Conservation (phyloP, 2,888 invertebrate species). For the Sialis lutaria region DNA sequence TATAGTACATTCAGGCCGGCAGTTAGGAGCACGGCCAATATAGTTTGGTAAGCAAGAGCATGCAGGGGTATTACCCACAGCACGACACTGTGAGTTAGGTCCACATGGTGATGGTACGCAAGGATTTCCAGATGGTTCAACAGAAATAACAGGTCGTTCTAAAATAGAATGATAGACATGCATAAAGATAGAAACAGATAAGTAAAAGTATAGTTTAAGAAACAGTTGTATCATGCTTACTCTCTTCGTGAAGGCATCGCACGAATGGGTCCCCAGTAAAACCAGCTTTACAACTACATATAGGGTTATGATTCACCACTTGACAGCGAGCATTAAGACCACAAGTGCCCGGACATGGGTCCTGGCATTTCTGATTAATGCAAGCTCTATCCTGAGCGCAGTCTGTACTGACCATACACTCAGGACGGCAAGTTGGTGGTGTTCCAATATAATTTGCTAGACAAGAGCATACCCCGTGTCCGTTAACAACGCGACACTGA, state of each 20-base stretch:
- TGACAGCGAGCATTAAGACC: slow-evolving; percentile 66
- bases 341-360: slow-evolving; percentile 72
- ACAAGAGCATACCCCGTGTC: slow-evolving; percentile 68
- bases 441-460: slow-evolving; percentile 60
- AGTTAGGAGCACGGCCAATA: slow-evolving; percentile 69
- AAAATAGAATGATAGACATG: slow-evolving; percentile 19
- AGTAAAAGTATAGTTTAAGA: slow-evolving; percentile 5
- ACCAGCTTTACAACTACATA: slow-evolving; percentile 62
- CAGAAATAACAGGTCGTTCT: slow-evolving; percentile 26
- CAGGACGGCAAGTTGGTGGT: slow-evolving; percentile 59
- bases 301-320: slow-evolving; percentile 71
- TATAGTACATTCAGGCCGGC: slow-evolving; percentile 70
- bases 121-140: slow-evolving; percentile 45
- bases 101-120: slow-evolving; percentile 75
- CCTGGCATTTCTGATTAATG: slow-evolving; percentile 58
- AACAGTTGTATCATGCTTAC: slow-evolving; percentile 30
- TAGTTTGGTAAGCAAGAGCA: slow-evolving; percentile 67
- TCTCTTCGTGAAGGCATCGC: slow-evolving; percentile 46
- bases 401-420: slow-evolving; percentile 69
- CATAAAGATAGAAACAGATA: slow-evolving; percentile 2
- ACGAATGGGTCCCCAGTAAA: slow-evolving; percentile 69
- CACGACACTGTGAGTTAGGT: slow-evolving; percentile 64
- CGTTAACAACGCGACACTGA: slow-evolving; percentile 51
- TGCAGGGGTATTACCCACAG: slow-evolving; percentile 55
- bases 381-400: slow-evolving; percentile 69